Percentiles rank a stretch among this genome's conserved stretches.
These are phyloP conservation scores for Pyrocephalus nanus DNA, from an alignment of 2,797 vertebrate species.

Conservation along the genomic window DNA sequence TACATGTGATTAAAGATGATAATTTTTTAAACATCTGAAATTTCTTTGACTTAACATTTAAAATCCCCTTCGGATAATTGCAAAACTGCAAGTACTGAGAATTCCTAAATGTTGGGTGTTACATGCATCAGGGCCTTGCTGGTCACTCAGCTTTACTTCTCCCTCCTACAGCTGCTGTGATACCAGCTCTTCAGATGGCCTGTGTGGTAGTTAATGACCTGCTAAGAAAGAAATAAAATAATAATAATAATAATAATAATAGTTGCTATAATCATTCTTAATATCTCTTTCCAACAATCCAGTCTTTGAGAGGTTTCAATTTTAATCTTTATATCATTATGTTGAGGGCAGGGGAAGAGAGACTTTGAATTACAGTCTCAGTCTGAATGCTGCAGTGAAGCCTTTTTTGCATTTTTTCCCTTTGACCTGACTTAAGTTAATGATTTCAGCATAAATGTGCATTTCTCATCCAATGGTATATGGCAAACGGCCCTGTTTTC, in stretches of 20 bases:
- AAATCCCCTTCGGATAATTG: not conserved
- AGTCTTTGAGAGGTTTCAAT: not conserved
- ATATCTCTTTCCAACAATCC: not conserved
- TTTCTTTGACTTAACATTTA: not conserved
- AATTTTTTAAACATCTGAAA: not conserved
- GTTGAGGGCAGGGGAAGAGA: fast-evolving
- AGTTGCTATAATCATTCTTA: not conserved
- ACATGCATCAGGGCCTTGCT: not conserved
- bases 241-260: not conserved
- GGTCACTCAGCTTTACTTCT: not conserved
- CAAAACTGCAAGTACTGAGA: not conserved
- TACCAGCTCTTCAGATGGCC: not conserved
- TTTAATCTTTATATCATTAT: not conserved
- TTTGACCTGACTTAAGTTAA: not conserved
- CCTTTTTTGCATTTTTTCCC: not conserved
- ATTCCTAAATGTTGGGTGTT: not conserved
- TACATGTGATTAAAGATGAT: not conserved
- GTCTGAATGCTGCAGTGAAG: not conserved
- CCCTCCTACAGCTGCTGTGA: not conserved
- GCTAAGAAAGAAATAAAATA: not conserved
- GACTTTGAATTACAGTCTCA: not conserved
- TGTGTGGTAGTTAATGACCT: not conserved
- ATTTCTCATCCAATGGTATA: not conserved
- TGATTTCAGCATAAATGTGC: not conserved
- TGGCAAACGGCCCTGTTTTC: not conserved